Percentiles rank a stretch among this genome's conserved stretches.
phyloP scores from a whole-genome alignment of 2,888 invertebrate genomes.

The Troglohyphantes excavatus region DNA sequence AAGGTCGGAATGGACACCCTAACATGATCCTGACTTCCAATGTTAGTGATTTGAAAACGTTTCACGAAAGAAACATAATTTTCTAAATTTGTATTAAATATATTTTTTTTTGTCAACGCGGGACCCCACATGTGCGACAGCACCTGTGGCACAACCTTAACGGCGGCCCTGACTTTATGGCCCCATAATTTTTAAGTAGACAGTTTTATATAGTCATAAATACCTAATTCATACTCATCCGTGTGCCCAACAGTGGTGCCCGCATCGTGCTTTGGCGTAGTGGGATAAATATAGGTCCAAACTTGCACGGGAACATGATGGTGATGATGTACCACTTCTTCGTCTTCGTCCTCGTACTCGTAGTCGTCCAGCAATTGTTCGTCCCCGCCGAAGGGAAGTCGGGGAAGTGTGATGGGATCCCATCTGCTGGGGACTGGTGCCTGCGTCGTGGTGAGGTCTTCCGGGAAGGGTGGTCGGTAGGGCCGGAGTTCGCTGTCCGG shows the following conservation, averaged over 20 bases:
- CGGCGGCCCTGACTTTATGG: too few species aligned
- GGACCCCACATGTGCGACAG: too few species aligned
- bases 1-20: too few species aligned
- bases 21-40: too few species aligned
- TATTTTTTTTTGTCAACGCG: too few species aligned
- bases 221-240: not conserved
- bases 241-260: not conserved
- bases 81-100: too few species aligned
- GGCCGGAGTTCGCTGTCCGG: constrained; percentile 36
- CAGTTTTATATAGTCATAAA: too few species aligned
- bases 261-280: not conserved
- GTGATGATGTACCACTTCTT: too few species aligned
- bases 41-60: too few species aligned
- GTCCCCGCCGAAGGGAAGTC: not conserved
- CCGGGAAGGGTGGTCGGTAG: not conserved
- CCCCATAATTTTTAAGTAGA: too few species aligned
- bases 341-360: not conserved
- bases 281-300: not conserved
- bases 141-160: too few species aligned
- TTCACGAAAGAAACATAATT: too few species aligned
- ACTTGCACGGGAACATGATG: not conserved
- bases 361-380: not conserved
- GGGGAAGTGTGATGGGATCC: not conserved
- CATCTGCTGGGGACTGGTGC: not conserved
- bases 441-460: not conserved